Base-by-base conservation (phyloP, 1,140 invertebrate species). In the Neodiprion virginianus region DNA sequence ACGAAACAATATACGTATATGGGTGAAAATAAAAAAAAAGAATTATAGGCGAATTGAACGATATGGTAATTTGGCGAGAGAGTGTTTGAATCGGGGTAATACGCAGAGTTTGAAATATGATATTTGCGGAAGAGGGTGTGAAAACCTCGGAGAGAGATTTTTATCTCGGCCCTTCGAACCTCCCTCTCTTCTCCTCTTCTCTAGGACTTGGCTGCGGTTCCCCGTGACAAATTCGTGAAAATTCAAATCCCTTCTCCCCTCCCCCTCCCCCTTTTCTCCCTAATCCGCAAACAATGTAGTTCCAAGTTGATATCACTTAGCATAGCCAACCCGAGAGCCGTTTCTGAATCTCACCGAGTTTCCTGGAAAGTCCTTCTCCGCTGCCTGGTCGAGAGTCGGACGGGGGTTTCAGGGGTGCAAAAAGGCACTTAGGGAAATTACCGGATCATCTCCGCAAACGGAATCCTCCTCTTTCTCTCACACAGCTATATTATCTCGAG, bases 341-440 rank as follows among this genome's bases (percentile, higher is more conserved):
- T 53, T 21, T 2, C 50, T 53, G 50, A 53, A 53, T 53, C 50
- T 53, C 10, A 2, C n/a, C 1, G 50, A 53, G 50, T 53, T 53
- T 53, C 50, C 10, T n/a, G 50, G 10, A 53, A 53, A 53, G 50
- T 53, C 50, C 50, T 53, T 53, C 50, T n/a, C n/a, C 50, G 1
- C 50, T 11, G 50, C 17, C 10, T 1, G 67, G 67, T 11, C 67
- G 67, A 68, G 28, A 17, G 28, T 21, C n/a, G 67, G 67, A 61
- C 10, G 10, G 10, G 10, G 53, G n/a, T 11, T 21, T 61, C 17
- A 68, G 67, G 28, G 67, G 28, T 11, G 53, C 10, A 11, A 11
- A 17, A 17, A 74, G 75, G 71, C 72, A 75, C 74, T 78, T 78
- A 75, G 48, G 50, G 73, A 78, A 80, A 78, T 80, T 78, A 80